Base-by-base conservation (phyloP, 2,797 vertebrate genomes). In the Notamacropus eugenii region DNA sequence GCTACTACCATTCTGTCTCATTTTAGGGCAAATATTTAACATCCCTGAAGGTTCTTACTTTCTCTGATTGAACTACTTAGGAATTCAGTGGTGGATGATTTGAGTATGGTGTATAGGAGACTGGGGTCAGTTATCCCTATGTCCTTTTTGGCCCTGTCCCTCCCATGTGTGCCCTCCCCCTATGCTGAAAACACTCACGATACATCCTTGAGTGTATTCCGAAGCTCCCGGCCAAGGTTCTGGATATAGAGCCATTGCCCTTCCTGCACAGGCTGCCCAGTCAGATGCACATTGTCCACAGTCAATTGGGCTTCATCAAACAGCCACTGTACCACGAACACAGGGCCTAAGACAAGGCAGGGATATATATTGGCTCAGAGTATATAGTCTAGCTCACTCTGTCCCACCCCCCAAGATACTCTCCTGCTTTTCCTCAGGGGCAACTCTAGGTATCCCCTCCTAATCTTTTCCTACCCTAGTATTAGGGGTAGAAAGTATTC, bases 181-280 rank as follows among this genome's bases (percentile, higher is more conserved):
- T 27, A 14, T 0, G 11, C n/a, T 0, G n/a, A 5, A 40, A 96
- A 94, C 92, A 99, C 98, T 99, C 99, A 99, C 99, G 99, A 99
- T 96, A 99, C 99, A 1, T 99, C 99, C 98, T 99, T 99, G 92
- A 99, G 99, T 0, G 99, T 99, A 98, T 99, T 99, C 94, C 99
- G 99, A 95, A 99, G 99, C 98, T 99, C 99, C 3, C 99, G 99
- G 92, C 99, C 99, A 97, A 99, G 97, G 95, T 99, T 99, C 98
- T 99, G 99, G 96, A 99, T 99, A 98, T 99, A 99, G 91, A 99
- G 99, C 99, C 99, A 99, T 98, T 99, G 99, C 91, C 99, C 99
- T 58, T 99, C 99, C 98, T 99, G 99, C 82, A 99, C 99, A 0
- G 99, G 99, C 98, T 99, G 99, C 0, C 99, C 99, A 4, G 99